phyloP scores from a whole-genome alignment of 2,113 vertebrate species.

The Zapus hudsonius region DNA sequence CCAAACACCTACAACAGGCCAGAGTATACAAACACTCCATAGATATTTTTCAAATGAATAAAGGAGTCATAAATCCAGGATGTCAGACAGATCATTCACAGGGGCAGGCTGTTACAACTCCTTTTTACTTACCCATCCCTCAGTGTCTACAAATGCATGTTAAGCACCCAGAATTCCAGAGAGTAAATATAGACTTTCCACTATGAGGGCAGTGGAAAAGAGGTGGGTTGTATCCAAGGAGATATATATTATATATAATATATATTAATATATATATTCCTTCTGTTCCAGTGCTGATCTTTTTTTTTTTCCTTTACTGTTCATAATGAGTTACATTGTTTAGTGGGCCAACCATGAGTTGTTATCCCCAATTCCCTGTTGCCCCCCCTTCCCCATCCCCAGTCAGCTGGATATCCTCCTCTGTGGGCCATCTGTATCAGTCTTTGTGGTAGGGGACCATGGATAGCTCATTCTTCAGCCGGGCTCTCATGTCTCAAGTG shows the following conservation, averaged over 20 bases:
- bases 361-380: no score
- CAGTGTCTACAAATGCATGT: neutral
- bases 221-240: neutral
- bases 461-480: no score
- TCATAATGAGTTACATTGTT: no score
- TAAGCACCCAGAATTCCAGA: neutral
- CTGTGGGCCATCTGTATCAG: no score
- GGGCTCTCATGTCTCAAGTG: no score
- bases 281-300: slow-evolving; percentile 40
- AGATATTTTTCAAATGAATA: slow-evolving; percentile 35
- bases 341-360: no score
- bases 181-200: neutral
- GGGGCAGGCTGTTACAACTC: neutral
- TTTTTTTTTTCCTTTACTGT: no score
- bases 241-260: no score
- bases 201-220: neutral
- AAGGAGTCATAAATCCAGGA: neutral
- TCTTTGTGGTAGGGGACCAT: no score
- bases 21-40: neutral
- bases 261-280: neutral
- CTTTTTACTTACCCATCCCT: neutral
- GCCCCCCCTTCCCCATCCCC: no score
- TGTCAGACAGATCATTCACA: neutral
- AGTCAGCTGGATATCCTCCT: no score
- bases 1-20: neutral